A percentile compares a stretch with the other conserved stretches of the same genome.
phyloP scores from a whole-genome alignment of 2,113 vertebrate genomes.

The Aspiorhynchus laticeps region DNA sequence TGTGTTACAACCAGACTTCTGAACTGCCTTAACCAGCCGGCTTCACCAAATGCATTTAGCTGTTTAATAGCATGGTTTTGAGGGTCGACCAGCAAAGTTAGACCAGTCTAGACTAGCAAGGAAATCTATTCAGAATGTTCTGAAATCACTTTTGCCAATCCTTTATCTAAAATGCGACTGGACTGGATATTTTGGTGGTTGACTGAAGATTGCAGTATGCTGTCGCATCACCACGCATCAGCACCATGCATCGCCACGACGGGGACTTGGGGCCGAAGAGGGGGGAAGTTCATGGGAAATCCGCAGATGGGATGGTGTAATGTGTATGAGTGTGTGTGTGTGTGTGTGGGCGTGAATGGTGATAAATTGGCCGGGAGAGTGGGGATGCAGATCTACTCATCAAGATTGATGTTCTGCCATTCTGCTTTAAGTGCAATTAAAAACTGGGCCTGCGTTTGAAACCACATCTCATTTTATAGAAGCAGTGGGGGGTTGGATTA shows the following conservation, averaged over 20 bases:
- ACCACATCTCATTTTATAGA: slow-evolving; percentile 69
- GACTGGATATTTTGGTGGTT: background rate
- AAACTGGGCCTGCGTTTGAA: slow-evolving; percentile 77
- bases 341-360: slow-evolving; percentile 70
- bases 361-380: slow-evolving; percentile 82
- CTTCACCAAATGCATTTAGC: background rate
- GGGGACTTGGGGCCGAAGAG: background rate
- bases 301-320: slow-evolving; percentile 64
- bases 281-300: slow-evolving; percentile 36
- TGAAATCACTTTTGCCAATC: background rate
- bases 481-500: slow-evolving; percentile 67
- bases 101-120: background rate
- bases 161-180: background rate
- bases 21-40: background rate
- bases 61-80: background rate
- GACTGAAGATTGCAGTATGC: slow-evolving; percentile 16
- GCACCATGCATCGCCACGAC: no score
- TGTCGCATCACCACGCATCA: no score
- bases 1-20: background rate
- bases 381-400: slow-evolving; percentile 84
- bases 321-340: slow-evolving; percentile 63
- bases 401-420: slow-evolving; percentile 86
- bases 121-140: background rate
- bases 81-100: background rate
- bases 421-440: slow-evolving; percentile 87